Base-by-base conservation (phyloP, 1,140 invertebrate species). In the Drosophila sulfurigaster region DNA sequence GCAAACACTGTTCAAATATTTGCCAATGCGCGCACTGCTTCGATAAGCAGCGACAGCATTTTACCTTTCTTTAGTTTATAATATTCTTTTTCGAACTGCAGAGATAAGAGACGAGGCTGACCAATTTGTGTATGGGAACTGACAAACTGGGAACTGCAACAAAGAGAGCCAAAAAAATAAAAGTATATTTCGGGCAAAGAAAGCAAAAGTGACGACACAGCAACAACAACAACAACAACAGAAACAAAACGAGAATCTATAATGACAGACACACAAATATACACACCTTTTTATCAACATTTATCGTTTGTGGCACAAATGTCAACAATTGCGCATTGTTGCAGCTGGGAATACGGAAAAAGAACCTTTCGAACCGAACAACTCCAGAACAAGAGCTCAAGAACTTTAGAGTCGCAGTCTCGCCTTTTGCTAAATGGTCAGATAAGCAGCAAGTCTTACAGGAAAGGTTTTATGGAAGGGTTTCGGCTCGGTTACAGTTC, bases 281-380 rank as follows among this genome's bases (percentile, higher is more conserved):
- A 52, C 11, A 45, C 38, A 25, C 30, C 72, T 66, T 70, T 69
- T 73, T 77, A 77, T 77, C 65, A 70, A 70, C 58, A 74, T 86
- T 86, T 88, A 86, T 86, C 83, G 78, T 88, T 88, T 74, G 83
- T 79, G 79, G 79, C 82, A 82, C 83, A 88, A 86, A 82, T 88
- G 82, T 86, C 83, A 86, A 86, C 82, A 86, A 86, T 86, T 86
- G 82, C 83, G 79, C 82, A 86, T 86, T 86, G 82, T 86, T 86
- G 83, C 81, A 85, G 79, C 83, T 86, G 82, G 75, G 67, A 87
- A 68, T 52, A 15, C 45, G 25, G 38, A 45, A 28, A 71, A 32
- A 32, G 30, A 38, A 38, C 35, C 35, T 38, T 38, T 8, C 2
- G 35, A 38, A 10, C 45, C n/a, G 28, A 3, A 41, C 10, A 71